Evolutionary conservation across 2,888 invertebrate species (phyloP).

Genomic region (Colostygia pectinataria): DNA sequence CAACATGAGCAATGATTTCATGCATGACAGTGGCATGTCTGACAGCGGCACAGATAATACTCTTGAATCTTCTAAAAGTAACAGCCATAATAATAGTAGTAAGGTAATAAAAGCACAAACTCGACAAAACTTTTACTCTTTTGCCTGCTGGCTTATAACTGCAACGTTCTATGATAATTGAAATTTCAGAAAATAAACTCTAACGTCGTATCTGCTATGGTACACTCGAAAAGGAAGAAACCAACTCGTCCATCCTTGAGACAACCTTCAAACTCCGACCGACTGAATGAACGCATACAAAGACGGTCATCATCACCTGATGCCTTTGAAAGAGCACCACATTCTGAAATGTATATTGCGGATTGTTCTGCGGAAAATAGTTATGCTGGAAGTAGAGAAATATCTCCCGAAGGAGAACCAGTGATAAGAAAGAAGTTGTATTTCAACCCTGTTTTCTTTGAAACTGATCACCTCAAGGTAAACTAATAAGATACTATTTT

Average conservation of each 20-base stretch:
- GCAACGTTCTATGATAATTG: too few relatives aligned
- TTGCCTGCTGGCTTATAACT: too few relatives aligned
- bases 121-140: too few relatives aligned
- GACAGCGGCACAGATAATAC: constrained; percentile 74
- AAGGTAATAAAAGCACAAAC: constrained; percentile 18
- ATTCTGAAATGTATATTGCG: constrained; percentile 74
- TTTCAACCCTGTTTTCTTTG: constrained; percentile 96
- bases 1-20: constrained; percentile 58
- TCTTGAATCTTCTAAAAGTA: constrained; percentile 58
- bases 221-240: constrained; percentile 71
- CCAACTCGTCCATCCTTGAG: constrained; percentile 58
- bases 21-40: constrained; percentile 65
- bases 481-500: constrained; percentile 32
- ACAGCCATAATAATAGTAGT: constrained; percentile 35
- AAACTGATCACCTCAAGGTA: constrained; percentile 92
- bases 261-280: constrained; percentile 54
- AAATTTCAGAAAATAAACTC: constrained; percentile 71
- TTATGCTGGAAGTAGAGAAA: constrained; percentile 44
- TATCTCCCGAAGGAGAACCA: constrained; percentile 61
- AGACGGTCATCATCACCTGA: constrained; percentile 72
- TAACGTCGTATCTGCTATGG: constrained; percentile 70
- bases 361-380: constrained; percentile 66
- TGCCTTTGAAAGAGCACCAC: constrained; percentile 71
- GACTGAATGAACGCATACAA: constrained; percentile 59
- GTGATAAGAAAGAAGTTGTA: constrained; percentile 89